Evolutionary conservation across 2,888 invertebrate genomes (phyloP), one percentile per base, ranked within the genome.

Genomic region (Thelaira solivaga): DNA sequence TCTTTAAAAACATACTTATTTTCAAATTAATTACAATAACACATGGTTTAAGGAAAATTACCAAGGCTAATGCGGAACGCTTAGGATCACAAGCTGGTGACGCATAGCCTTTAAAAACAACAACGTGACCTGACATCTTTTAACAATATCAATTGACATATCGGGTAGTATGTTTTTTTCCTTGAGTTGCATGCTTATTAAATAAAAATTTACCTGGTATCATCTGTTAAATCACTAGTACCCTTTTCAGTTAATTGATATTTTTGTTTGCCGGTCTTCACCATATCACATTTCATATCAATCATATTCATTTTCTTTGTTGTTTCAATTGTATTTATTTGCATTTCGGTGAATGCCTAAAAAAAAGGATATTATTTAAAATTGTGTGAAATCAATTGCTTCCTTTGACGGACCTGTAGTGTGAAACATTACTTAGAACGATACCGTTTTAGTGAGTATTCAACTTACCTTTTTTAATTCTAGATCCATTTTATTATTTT

Each of bases 301-400:
- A 94, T 91, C 83, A 95, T 89, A 83, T 93, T 92, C 59, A 96
- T 88, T 87, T 95, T 94, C 84, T 94, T 94, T 31, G 92, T 91
- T 0, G 95, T 94, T 81, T 94, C 94, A 69, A 94, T 90, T 90
- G 94, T 93, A 88, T 95, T 95, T 45, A 92, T 91, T 85, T 96
- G 95, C 82, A 96, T 90, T 84, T 96, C 95, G 65, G 92, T 90
- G 84, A 96, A 95, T 6, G 95, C 95, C 93, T 93, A 45, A 10
- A 81, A 82, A 49, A 29, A 26, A 39, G 26, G 3, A 10, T 16
- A 2, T 0, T 5, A 29, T 11, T 31, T 45, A 10, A 45, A 53
- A 62, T 34, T 4, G n/a, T 45, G 18, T 13, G 7, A 65, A 57
- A 62, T 62, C 34, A 36, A 64, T 57, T 39, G 41, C 10, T 36